phyloP scores from a whole-genome alignment of 1,140 invertebrate species.

The Bombyx mori region ASM3026992v2 NC_085108.1:3448501-3449000 shows the following conservation, averaged over 20 bases:
- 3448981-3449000: conserved; percentile 30
- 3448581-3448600: conserved; percentile 19
- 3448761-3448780: conserved; percentile 29
- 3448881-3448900: conserved; percentile 57
- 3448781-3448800: conserved; percentile 32
- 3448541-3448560: conserved; percentile 5
- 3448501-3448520: conserved; percentile 13
- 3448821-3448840: conserved; percentile 53
- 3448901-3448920: conserved; percentile 58
- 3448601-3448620: conserved; percentile 6
- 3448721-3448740: conserved; percentile 14
- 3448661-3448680: conserved; percentile 28
- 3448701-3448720: conserved; percentile 21
- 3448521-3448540: conserved; percentile 14
- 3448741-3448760: conserved; percentile 5
- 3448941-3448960: conserved; percentile 54
- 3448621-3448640: not conserved
- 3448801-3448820: conserved; percentile 28
- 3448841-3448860: conserved; percentile 62
- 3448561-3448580: conserved; percentile 19
- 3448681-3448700: conserved; percentile 15
- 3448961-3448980: conserved; percentile 64
- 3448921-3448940: conserved; percentile 31
- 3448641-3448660: conserved; percentile 24
- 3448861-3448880: conserved; percentile 50